Conservation (phyloP, 1,140 invertebrate species). For the Panagrolaimus sp. region DNA sequence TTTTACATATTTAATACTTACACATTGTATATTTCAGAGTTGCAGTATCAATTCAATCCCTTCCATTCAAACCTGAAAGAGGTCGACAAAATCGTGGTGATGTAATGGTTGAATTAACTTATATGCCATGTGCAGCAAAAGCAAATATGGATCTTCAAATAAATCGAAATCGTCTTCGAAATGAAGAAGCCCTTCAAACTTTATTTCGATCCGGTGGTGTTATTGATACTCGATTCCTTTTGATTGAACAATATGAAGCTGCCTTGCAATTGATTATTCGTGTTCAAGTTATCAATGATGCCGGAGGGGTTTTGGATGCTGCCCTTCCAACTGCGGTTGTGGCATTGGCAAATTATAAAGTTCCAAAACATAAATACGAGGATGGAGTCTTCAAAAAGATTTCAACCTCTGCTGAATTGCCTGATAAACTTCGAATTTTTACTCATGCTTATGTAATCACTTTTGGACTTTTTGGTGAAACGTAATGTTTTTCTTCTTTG, state of each 20-base stretch:
- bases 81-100: neutral
- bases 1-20: no score
- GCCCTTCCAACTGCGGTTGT: neutral
- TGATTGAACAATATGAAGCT: conserved; percentile 13
- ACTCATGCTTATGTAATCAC: neutral
- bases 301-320: neutral
- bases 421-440: conserved; percentile 1
- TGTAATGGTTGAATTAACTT: neutral
- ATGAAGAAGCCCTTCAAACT: conserved; percentile 6
- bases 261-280: neutral
- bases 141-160: neutral
- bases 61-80: neutral
- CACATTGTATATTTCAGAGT: no score
- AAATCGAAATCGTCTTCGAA: neutral
- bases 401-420: neutral
- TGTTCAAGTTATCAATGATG: neutral
- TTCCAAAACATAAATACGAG: neutral
- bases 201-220: neutral
- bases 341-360: neutral
- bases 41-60: neutral
- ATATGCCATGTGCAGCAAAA: conserved; percentile 9
- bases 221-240: conserved; percentile 1
- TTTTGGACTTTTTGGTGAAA: neutral
- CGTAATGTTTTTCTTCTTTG: no score
- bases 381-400: conserved; percentile 12